Evolutionary conservation across 2,888 invertebrate genomes (phyloP), one percentile per base, ranked within the genome.

Genomic region (Apamea sordens): DNA sequence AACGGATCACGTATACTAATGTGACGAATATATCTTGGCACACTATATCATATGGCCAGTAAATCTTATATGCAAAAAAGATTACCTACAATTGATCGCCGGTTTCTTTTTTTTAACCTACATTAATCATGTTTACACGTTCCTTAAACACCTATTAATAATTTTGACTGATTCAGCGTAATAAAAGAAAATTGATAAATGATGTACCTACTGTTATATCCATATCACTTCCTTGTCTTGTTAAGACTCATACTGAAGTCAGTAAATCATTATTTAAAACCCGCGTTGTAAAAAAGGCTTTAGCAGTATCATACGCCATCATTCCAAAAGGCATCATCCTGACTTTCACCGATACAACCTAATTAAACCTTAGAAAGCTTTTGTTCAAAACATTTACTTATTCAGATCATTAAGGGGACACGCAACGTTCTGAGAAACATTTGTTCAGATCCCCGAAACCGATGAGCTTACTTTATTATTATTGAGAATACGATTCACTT

Each of bases 381-480:
- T 89, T 89, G 86, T 89, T 89, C 78, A 82, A 86, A 85, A 82
- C 84, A 81, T 89, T 89, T 83, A 77, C 86, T 84, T 88, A 85
- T 88, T 82, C 88, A 77, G 89, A 83, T 86, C 89, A 89, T 89
- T 89, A 89, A 86, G 81, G 32, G 73, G 83, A 88, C 89, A 93
- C 90, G 92, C 92, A 92, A 93, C 89, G 89, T 94, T 93, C 93
- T 90, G 78, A 92, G 94, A 94, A 94, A 92, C 93, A 92, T 93
- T 93, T 91, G 92, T 92, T 87, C 91, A 91, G 93, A 93, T 94
- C 92, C 90, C 90, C 90, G 87, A 92, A 94, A 93, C 93, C 89
- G 92, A 93, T 94, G 86, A 78, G 89, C 84, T 92, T 91, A 91
- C 91, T 94, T 94, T 94, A 94, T 94, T 94, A 93, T 94, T 93